Conservation (phyloP, 1,140 invertebrate species). For the Calliopsis andreniformis region DNA sequence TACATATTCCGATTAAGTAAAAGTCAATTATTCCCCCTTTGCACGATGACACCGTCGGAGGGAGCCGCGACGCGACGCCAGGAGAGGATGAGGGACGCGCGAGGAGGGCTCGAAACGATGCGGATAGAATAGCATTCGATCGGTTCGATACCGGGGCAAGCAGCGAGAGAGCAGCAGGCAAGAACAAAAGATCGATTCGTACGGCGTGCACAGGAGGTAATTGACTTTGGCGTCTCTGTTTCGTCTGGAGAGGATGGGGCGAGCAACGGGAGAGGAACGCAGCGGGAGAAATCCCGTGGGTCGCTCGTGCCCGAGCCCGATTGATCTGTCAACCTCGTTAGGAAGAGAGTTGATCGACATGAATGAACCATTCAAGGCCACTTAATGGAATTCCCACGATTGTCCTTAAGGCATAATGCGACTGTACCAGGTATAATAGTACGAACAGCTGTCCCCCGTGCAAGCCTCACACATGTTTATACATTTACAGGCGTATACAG, state of each 20-base stretch:
- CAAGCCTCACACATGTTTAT: slow-evolving; percentile 1
- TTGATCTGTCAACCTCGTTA: slow-evolving; percentile 80
- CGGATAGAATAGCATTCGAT: slow-evolving; percentile 44
- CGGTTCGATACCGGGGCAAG: slow-evolving; percentile 36
- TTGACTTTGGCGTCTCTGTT: slow-evolving; percentile 57
- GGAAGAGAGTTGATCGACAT: slow-evolving; percentile 80
- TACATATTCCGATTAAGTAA: neutral
- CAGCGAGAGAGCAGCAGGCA: slow-evolving; percentile 30
- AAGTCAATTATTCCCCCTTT: slow-evolving; percentile 15
- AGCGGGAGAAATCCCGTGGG: slow-evolving; percentile 58
- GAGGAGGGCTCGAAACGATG: slow-evolving; percentile 15
- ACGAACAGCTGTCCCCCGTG: slow-evolving; percentile 62
- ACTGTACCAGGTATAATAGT: slow-evolving; percentile 70
- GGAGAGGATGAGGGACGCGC: no score
- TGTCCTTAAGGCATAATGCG: slow-evolving; percentile 79
- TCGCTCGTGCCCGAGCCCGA: slow-evolving; percentile 68
- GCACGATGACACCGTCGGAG: neutral
- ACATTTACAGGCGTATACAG: no score
- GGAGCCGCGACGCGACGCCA: neutral
- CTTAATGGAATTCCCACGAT: slow-evolving; percentile 80
- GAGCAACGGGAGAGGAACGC: slow-evolving; percentile 6
- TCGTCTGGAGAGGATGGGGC: slow-evolving; percentile 22
- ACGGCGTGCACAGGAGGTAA: slow-evolving; percentile 51
- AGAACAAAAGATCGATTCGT: slow-evolving; percentile 46
- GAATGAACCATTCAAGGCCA: slow-evolving; percentile 81